Conservation (phyloP, 2,888 invertebrate species). For the Cheilosia soror region DNA sequence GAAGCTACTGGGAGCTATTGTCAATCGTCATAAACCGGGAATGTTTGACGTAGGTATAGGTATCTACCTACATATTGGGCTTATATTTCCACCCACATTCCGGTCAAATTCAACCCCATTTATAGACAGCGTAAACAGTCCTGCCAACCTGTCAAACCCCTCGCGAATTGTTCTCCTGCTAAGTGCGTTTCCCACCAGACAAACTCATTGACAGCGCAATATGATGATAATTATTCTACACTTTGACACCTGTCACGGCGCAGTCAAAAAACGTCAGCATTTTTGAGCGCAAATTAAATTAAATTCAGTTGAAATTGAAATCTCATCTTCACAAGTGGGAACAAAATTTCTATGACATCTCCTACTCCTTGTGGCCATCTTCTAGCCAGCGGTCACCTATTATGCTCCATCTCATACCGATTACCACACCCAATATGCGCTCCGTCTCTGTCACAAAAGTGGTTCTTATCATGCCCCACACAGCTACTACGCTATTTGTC, state of each 20-base stretch:
- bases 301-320: not conserved
- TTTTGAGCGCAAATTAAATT: constrained; percentile 12
- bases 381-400: constrained; percentile 22
- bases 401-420: not conserved
- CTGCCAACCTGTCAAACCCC: not conserved
- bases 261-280: not conserved
- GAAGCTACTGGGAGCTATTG: too few species aligned
- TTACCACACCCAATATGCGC: constrained; percentile 24
- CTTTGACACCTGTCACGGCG: constrained; percentile 22
- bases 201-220: not conserved
- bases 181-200: not conserved
- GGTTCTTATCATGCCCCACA: not conserved
- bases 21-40: too few species aligned
- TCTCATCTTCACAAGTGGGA: not conserved
- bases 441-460: constrained; percentile 40
- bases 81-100: too few species aligned
- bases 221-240: not conserved
- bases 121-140: too few species aligned
- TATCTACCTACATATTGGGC: too few species aligned
- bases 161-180: not conserved
- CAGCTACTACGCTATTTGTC: constrained; percentile 42
- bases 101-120: too few species aligned
- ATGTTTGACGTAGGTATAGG: too few species aligned
- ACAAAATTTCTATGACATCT: not conserved
- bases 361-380: constrained; percentile 7